Conservation (phyloP, 2,113 vertebrate genomes). For the Nothobranchius kuhntae region DNA sequence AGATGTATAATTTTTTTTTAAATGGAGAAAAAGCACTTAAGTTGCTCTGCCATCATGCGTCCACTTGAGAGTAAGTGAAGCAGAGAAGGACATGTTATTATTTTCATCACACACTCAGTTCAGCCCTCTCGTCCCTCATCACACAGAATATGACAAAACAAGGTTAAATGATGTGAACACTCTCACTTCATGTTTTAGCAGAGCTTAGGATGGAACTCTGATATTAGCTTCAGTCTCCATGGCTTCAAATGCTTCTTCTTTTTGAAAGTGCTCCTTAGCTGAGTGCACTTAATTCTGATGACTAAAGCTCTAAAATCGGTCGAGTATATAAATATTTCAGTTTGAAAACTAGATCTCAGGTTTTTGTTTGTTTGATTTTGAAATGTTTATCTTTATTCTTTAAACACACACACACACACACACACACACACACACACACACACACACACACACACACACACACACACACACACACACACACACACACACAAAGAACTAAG, state of each 20-base stretch:
- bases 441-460: too few species aligned
- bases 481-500: too few species aligned
- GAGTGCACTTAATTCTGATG: neutral
- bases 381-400: too few species aligned
- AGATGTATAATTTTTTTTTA: constrained; percentile 52
- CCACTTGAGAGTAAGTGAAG: constrained; percentile 44
- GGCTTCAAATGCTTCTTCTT: neutral
- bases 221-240: neutral
- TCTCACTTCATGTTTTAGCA: constrained; percentile 1
- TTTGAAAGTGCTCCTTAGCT: neutral
- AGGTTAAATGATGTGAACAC: constrained; percentile 4
- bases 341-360: too few species aligned
- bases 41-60: constrained; percentile 41
- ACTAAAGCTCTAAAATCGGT: neutral
- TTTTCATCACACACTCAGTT: constrained; percentile 24
- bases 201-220: neutral
- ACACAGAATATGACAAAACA: constrained; percentile 6
- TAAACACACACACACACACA: too few species aligned
- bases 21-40: constrained; percentile 44
- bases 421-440: too few species aligned
- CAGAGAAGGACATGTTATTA: constrained; percentile 24
- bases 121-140: constrained; percentile 1
- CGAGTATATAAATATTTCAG: too few species aligned
- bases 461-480: too few species aligned
- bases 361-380: too few species aligned